Evolutionary conservation across 2,888 invertebrate genomes (phyloP).

Genomic region (Leucophora obtusa): DNA sequence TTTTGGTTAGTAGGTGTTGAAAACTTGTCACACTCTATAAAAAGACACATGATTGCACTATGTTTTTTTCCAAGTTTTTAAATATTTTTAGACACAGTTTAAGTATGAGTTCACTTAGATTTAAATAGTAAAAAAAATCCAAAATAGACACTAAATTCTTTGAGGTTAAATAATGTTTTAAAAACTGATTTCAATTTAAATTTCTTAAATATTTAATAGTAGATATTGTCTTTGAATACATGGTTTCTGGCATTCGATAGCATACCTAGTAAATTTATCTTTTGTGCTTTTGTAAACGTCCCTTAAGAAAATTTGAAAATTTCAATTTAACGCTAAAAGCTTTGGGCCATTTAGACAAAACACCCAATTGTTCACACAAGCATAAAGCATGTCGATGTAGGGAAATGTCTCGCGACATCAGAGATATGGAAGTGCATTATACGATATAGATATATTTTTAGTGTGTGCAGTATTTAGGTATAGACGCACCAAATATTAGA

Average conservation of each 20-base stretch:
- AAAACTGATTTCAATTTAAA: not conserved
- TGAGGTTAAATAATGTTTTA: not conserved
- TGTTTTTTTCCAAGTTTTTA: not conserved
- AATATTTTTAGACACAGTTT: not conserved
- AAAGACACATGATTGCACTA: conserved; percentile 28
- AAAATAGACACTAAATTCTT: not conserved
- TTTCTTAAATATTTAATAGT: not conserved
- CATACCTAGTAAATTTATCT: not conserved
- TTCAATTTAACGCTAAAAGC: conserved; percentile 42
- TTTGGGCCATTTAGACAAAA: conserved; percentile 25
- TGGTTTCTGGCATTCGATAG: not conserved
- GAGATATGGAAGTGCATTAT: not conserved
- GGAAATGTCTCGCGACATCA: not conserved
- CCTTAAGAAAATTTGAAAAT: conserved; percentile 19
- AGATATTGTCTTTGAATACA: not conserved
- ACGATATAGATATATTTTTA: not conserved
- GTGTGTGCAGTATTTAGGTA: not conserved
- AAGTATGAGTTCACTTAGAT: not conserved
- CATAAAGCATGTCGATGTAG: not conserved
- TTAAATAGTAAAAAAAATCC: not conserved
- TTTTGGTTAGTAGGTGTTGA: conserved; percentile 19
- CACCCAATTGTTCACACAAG: conserved; percentile 19
- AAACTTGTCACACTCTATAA: conserved; percentile 35
- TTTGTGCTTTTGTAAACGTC: not conserved
- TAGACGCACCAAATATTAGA: too few species aligned